Conservation (phyloP, 2,797 vertebrate genomes). For the Masticophis lateralis region DNA sequence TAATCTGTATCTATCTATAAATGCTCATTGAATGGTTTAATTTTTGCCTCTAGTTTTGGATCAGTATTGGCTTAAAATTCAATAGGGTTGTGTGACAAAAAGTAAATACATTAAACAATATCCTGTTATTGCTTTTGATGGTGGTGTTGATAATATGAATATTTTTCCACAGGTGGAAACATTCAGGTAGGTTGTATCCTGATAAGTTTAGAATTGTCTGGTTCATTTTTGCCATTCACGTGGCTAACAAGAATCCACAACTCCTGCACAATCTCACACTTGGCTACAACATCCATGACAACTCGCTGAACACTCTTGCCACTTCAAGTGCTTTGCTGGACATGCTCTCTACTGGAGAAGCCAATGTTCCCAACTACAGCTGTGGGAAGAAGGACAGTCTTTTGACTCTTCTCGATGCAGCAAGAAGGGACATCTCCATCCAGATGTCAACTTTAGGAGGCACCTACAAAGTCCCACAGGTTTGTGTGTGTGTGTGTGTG, state of each 20-base stretch:
- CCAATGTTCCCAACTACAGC: background rate
- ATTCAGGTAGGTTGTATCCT: rapidly evolving
- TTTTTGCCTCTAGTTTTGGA: no score
- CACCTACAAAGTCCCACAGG: background rate
- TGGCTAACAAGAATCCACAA: background rate
- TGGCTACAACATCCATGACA: background rate
- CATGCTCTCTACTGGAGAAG: background rate
- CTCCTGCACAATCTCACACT: background rate
- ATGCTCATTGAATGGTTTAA: no score
- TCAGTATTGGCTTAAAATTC: no score
- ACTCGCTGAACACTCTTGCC: background rate
- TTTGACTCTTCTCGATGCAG: background rate
- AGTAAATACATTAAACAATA: background rate
- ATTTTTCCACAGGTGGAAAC: background rate
- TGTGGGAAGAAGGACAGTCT: background rate
- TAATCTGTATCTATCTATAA: no score
- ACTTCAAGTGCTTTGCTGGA: background rate
- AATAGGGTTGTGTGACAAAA: no score
- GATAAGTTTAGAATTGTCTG: background rate
- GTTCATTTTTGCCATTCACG: background rate
- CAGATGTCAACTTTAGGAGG: background rate
- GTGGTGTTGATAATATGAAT: background rate
- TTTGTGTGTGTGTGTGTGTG: background rate
- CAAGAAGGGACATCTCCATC: background rate
- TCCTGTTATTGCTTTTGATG: no score